phyloP scores from a whole-genome alignment of 2,797 vertebrate species.

The Rhynchotus rufescens region DNA sequence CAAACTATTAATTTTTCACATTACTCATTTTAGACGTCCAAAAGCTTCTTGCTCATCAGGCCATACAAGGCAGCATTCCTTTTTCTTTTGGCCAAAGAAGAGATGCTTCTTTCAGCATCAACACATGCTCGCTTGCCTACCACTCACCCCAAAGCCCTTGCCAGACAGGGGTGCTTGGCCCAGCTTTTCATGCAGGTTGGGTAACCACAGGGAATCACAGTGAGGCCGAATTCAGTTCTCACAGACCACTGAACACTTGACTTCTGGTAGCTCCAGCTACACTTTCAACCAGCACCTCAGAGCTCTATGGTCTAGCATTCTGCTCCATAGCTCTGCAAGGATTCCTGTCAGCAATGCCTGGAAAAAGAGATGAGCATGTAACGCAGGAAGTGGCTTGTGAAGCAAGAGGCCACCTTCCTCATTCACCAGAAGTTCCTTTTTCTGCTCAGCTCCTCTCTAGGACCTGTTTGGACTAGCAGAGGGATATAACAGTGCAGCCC shows the following conservation, averaged over 20 bases:
- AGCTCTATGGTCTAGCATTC: not conserved
- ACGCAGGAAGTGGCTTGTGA: constrained; percentile 56
- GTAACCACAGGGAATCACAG: not conserved
- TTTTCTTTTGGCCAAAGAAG: not conserved
- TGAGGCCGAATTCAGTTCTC: not conserved
- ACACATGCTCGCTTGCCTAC: not conserved
- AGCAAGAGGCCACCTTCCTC: constrained; percentile 51
- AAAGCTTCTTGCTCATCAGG: constrained; percentile 24
- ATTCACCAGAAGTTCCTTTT: constrained; percentile 57
- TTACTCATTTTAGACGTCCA: constrained; percentile 57
- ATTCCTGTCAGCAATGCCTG: not conserved
- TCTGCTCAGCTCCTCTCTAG: not conserved
- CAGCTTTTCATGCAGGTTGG: not conserved
- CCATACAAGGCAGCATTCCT: not conserved
- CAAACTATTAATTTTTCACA: constrained; percentile 62
- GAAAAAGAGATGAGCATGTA: not conserved
- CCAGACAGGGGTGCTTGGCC: not conserved
- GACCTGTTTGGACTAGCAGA: not conserved
- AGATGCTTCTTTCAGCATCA: not conserved
- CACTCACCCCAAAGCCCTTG: accelerated
- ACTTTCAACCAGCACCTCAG: not conserved
- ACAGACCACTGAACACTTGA: not conserved
- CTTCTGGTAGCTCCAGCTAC: not conserved
- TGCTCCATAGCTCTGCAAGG: not conserved
- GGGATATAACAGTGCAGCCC: not conserved